These are phyloP conservation scores for Eriocheir sinensis DNA, from an alignment of 1,140 invertebrate species.

Conservation along the genomic window DNA sequence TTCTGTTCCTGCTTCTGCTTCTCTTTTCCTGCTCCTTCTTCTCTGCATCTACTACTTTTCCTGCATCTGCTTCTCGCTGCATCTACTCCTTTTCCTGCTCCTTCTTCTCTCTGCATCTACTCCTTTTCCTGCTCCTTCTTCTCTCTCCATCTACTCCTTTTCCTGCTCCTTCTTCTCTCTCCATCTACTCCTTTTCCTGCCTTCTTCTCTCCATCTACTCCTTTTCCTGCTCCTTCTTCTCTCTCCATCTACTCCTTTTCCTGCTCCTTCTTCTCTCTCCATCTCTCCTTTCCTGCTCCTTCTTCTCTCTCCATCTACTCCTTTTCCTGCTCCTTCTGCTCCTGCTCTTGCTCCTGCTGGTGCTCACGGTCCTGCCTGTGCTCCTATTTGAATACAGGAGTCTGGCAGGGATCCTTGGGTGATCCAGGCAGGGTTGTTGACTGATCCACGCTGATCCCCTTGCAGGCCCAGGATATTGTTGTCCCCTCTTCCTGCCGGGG, in stretches of 20 bases:
- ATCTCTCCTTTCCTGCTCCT: too few relatives aligned
- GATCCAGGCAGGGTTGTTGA: slow-evolving; percentile 46
- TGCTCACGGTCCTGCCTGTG: too few relatives aligned
- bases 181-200: background rate
- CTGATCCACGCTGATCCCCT: slow-evolving; percentile 40
- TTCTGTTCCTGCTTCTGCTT: background rate
- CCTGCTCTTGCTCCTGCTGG: background rate
- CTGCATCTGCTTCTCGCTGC: background rate
- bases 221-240: too few relatives aligned
- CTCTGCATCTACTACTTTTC: background rate
- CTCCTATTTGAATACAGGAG: slow-evolving; percentile 49
- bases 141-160: background rate
- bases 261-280: too few relatives aligned
- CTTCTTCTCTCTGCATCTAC: background rate
- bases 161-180: background rate
- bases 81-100: background rate
- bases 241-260: too few relatives aligned
- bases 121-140: background rate
- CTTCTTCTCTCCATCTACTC: background rate
- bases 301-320: background rate
- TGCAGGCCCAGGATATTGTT: slow-evolving; percentile 38
- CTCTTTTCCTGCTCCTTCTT: background rate
- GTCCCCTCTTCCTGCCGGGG: slow-evolving; percentile 29
- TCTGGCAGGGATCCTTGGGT: slow-evolving; percentile 31
- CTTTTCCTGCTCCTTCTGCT: background rate